phyloP scores from a whole-genome alignment of 2,113 vertebrate species.

The Turnix velox region DNA sequence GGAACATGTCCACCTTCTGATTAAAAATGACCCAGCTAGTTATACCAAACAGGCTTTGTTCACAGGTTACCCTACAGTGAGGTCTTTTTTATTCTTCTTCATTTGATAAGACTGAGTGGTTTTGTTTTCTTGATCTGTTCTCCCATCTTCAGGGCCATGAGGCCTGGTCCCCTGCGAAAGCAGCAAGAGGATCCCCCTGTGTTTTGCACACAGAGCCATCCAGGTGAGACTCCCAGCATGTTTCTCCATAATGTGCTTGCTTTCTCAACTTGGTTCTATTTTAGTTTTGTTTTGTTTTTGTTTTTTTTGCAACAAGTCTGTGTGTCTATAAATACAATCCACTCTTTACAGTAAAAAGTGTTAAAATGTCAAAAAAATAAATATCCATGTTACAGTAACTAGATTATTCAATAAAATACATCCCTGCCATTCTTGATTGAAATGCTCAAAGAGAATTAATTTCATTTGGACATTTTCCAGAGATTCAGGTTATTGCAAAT shows the following conservation, averaged over 20 bases:
- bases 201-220: constrained; percentile 22
- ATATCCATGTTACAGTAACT: constrained; percentile 91
- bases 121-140: constrained; percentile 53
- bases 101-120: constrained; percentile 35
- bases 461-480: constrained; percentile 77
- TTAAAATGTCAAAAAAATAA: constrained; percentile 91
- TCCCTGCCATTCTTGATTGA: constrained; percentile 95
- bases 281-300: too few species aligned
- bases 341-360: constrained; percentile 83
- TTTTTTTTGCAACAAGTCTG: constrained; percentile 72
- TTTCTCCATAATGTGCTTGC: constrained; percentile 57
- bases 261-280: constrained; percentile 27
- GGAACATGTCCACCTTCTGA: constrained; percentile 55
- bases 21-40: constrained; percentile 54
- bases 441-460: constrained; percentile 79
- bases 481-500: constrained; percentile 83
- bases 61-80: constrained; percentile 45
- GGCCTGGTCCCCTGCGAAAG: constrained; percentile 73
- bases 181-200: constrained; percentile 49
- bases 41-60: constrained; percentile 44
- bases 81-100: constrained; percentile 29
- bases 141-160: constrained; percentile 44
- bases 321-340: constrained; percentile 75
- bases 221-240: constrained; percentile 59
- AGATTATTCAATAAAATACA: constrained; percentile 90